Evolutionary conservation across 2,113 vertebrate genomes (phyloP), one percentile per base, ranked within the genome.

Genomic region (Otis tarda): DNA sequence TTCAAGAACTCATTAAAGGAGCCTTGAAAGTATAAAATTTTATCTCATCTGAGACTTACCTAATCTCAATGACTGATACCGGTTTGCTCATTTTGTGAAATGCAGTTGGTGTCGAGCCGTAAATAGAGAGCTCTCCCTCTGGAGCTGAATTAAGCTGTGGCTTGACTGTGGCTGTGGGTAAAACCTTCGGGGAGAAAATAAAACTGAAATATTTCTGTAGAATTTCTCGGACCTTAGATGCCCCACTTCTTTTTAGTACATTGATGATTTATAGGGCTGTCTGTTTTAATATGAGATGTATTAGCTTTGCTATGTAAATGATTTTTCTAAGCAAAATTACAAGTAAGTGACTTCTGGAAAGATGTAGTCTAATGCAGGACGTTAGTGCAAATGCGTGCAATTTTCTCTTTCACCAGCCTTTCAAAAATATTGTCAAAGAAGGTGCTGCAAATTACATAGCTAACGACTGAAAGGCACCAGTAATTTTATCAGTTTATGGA

Each of bases 191-290:
- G 27, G 31, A n/a, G 11, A 22, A 23, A 71, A 65, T 52, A 55
- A 81, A 81, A 4, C 22, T 24, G 75, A 83, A 81, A 47, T 45
- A 35, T 59, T 91, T 50, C 52, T 59, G 25, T 33, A 55, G 64
- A 50, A 41, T 49, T 83, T 83, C 31, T 0, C 1, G n/a, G 12
- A 16, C 0, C 0, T 63, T 53, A 37, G 4, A 3, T 24, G 5
- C 53, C 10, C 27, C 8, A 3, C 21, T 53, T 83, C 57, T 73
- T 9, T 55, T 71, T 56, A 64, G 49, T 33, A 31, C 30, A 21
- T 12, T 30, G 53, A 14, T 13, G 47, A 13, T 89, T 77, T 68
- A 23, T 24, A 53, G 17, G 59, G 33, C 33, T 25, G 16, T 14
- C 12, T 78, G 18, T 81, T 81, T 65, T 27, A 52, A 13, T 16